Base-by-base conservation (phyloP, 1,140 invertebrate genomes). In the Stegodyphus dumicola region DNA sequence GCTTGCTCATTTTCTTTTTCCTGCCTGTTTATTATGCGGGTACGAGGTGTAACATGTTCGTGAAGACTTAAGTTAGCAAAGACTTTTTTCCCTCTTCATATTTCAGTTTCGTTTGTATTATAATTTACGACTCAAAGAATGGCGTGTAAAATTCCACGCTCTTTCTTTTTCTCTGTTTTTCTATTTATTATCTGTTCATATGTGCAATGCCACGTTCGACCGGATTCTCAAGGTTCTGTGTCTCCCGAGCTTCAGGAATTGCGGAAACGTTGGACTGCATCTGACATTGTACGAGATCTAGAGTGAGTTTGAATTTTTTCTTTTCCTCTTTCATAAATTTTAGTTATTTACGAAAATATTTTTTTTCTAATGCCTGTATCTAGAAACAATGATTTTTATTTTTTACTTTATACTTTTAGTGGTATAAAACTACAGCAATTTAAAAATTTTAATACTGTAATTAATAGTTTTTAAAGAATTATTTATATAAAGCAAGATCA, bases 271-370 rank as follows among this genome's bases (percentile, higher is more conserved):
- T 87, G 86, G 86, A 79, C 78, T 7, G 86, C 86, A 52, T 49
- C 69, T 7, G 86, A 87, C 33, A 81, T 87, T 15, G 79, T 87
- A 15, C 53, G 86, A 73, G 86, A 87, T 87, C 49, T 87, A 54
- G 79, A 87, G 86, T 87, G 65, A 79, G 79, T 67, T 54, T 33
- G 3, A 33, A 75, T 48, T 73, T 67, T 76, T n/a, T 2, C 53
- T 53, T 54, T 48, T n/a, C 9, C n/a, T 18, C 13, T 11, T 71
- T 65, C 48, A 54, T 48, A n/a, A 77, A 17, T 10, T 64, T 77
- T 9, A 17, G 1, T 15, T 18, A 67, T 51, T 54, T 67, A n/a
- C 51, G 51, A 60, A 15, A 60, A 0, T 15, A 17, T 18, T 9
- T 67, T 67, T 78, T 78, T 67, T 33, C 33, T 33, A 33, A 33